phyloP scores from a whole-genome alignment of 2,888 invertebrate species.

The Caenorhabditis uteleia region DNA sequence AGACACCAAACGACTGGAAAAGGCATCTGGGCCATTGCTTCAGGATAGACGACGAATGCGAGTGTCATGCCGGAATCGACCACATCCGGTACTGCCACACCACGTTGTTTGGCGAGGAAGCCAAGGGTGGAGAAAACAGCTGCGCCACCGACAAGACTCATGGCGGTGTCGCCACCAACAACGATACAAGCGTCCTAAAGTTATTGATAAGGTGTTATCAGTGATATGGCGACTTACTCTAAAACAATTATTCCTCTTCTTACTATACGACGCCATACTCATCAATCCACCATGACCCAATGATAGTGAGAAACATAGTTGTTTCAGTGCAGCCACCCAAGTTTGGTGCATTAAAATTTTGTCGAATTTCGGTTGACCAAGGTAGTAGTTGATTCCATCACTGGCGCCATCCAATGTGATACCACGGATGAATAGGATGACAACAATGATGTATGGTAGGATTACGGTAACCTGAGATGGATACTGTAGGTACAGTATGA shows the following conservation, averaged over 20 bases:
- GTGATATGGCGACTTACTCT: slow-evolving; percentile 7
- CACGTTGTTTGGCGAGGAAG: slow-evolving; percentile 35
- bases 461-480: slow-evolving; percentile 28
- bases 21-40: slow-evolving; percentile 69
- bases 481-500: not conserved
- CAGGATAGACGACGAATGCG: slow-evolving; percentile 70
- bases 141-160: slow-evolving; percentile 52
- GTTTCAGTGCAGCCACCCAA: slow-evolving; percentile 62
- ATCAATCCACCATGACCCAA: slow-evolving; percentile 62
- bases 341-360: slow-evolving; percentile 50
- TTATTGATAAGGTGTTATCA: not conserved
- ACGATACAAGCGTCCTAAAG: slow-evolving; percentile 59
- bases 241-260: slow-evolving; percentile 57
- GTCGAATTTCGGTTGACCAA: slow-evolving; percentile 45
- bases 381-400: slow-evolving; percentile 54
- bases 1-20: slow-evolving; percentile 69
- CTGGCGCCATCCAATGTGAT: slow-evolving; percentile 56
- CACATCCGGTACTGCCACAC: slow-evolving; percentile 20
- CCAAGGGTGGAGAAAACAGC: slow-evolving; percentile 58
- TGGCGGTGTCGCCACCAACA: slow-evolving; percentile 57
- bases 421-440: slow-evolving; percentile 54
- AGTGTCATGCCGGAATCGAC: slow-evolving; percentile 67
- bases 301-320: slow-evolving; percentile 60
- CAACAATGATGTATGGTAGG: slow-evolving; percentile 43
- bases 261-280: slow-evolving; percentile 58